Base-by-base conservation (phyloP, 2,797 vertebrate genomes). In the Falco concolor region DNA sequence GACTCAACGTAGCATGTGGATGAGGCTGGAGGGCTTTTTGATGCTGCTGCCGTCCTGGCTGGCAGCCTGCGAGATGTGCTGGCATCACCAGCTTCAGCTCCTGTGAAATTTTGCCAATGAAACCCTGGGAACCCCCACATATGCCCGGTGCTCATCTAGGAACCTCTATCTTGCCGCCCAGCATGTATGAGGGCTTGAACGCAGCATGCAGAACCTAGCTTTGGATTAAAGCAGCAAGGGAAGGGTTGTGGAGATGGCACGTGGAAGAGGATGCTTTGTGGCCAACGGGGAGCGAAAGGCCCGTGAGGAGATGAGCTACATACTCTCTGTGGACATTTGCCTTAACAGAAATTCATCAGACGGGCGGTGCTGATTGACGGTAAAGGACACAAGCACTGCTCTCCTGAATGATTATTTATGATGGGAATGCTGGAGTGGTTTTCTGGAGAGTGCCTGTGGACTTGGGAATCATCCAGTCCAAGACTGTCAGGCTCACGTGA, bases 1-100 rank as follows among this genome's bases (percentile, higher is more conserved):
- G 34, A 18, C 16, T 30, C 0, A 1, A 9, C 1, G 2, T 10
- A 38, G 56, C 3, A 1, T 2, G 1, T 8, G 23, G 42, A 10
- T 36, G 60, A 45, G 34, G 13, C 34, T 44, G 54, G 61, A 52
- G 44, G 53, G 22, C 10, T 57, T 19, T 34, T 22, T 19, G 59
- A 27, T 3, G 16, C 73, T 70, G 28, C 21, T 5, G 57, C 2
- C 1, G 20, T 42, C 15, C 74, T 75, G 67, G 61, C 56, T 50
- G 34, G 60, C 49, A 20, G 69, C 23, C 32, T 34, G 54, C 14
- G 56, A 42, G 12, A 22, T 18, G 52, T 42, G 57, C 50, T 38
- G 56, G 30, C 32, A 49, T 38, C 1, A 1, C 27, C 2, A 5
- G 12, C 54, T 61, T 28, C 3, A 6, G 45, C 12, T 47, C 25